A percentile compares a stretch with the other conserved stretches of the same genome.
Conservation (phyloP, 2,797 vertebrate species). For the Melopsittacus undulatus region DNA sequence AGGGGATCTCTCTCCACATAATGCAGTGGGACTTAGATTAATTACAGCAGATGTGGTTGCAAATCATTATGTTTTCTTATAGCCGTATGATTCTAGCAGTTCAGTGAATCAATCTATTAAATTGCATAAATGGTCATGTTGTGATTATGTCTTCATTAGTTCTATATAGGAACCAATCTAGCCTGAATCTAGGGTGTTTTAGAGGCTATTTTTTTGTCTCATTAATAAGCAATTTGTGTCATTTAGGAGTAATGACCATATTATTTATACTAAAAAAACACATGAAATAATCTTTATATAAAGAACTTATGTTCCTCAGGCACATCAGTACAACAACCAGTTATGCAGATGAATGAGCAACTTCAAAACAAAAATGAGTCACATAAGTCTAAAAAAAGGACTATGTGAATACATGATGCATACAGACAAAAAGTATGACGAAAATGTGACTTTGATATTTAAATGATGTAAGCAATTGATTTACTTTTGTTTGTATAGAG, state of each 20-base stretch:
- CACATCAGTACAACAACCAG: neutral
- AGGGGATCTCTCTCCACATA: neutral
- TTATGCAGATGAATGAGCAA: constrained; percentile 47
- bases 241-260: neutral
- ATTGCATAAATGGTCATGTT: neutral
- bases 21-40: neutral
- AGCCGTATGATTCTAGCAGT: neutral
- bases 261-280: neutral
- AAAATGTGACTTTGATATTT: constrained; percentile 49
- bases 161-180: neutral
- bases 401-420: neutral
- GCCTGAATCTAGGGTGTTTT: neutral
- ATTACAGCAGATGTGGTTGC: neutral
- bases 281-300: neutral
- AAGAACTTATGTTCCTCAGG: neutral
- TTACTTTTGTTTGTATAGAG: neutral
- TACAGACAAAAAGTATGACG: neutral
- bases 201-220: neutral
- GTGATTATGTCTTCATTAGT: constrained; percentile 22
- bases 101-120: neutral
- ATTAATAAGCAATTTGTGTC: constrained; percentile 29
- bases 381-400: neutral
- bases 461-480: neutral
- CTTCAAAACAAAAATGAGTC: constrained; percentile 51
- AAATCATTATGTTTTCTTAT: neutral